Base-by-base conservation (phyloP, 2,113 vertebrate genomes). In the Chunga burmeisteri region DNA sequence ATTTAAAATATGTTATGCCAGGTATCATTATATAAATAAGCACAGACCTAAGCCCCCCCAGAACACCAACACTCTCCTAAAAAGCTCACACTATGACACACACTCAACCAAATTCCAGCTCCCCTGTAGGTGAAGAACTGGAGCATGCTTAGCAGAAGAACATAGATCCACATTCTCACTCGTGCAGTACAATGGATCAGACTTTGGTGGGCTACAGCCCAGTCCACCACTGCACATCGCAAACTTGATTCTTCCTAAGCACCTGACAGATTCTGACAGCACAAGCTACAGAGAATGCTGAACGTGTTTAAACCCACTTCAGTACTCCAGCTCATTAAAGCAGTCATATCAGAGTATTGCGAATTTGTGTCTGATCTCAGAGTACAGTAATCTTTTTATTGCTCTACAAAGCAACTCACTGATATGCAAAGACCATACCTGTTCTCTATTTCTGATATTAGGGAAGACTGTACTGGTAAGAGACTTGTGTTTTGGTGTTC, bases 71-170 rank as follows among this genome's bases (percentile, higher is more conserved):
- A 36, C 5, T 12, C 23, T 49, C 78, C 38, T 40, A 44, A 49
- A 75, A 72, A 55, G 29, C 38, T 36, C 1, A 1, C 26, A 14
- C 18, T 55, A 36, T 27, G 42, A 70, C 56, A 79, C 1, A 2
- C 44, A 38, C 42, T 44, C 55, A 75, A 3, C 42, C 74, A 21
- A 75, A 23, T 44, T 81, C 22, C 67, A 62, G 49, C 46, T 58
- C 4, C 10, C 25, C 44, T 13, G 40, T 5, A 71, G 13, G 20
- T 36, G 29, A 84, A n/a, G 63, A 82, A 55, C 16, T 0, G 0
- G 38, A 42, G 26, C 1, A 2, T 9, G 10, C 46, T 56, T 29
- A 73, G 91, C 67, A 80, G 44, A 30, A 13, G 10, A 63, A 30
- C 25, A 46, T 9, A 72, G 38, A 72, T 18, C 9, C 66, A 23